These are phyloP conservation scores for Drosophila littoralis DNA, from an alignment of 1,140 invertebrate species.

Conservation along the genomic window DNA sequence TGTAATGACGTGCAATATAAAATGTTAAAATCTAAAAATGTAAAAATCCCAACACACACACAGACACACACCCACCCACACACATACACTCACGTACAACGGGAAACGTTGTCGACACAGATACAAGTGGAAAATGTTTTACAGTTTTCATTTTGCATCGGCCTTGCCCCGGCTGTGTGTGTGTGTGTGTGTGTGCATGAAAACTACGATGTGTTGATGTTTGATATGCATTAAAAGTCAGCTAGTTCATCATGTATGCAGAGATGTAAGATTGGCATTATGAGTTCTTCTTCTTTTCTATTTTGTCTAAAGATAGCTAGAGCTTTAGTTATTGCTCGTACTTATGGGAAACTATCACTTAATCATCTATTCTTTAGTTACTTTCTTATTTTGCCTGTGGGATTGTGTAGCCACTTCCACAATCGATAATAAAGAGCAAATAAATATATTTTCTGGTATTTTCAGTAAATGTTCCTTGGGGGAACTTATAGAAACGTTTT, in stretches of 20 bases:
- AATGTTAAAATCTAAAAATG: constrained; percentile 81
- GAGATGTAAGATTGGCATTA: constrained; percentile 24
- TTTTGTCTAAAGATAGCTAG: not conserved
- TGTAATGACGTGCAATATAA: constrained; percentile 85
- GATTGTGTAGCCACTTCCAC: too few species aligned
- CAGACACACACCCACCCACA: constrained; percentile 18
- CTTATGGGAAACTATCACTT: not conserved
- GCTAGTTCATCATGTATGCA: constrained; percentile 11
- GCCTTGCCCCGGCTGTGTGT: constrained; percentile 20
- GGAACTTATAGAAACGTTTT: too few species aligned
- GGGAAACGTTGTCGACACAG: constrained; percentile 47
- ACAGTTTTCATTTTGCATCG: constrained; percentile 38
- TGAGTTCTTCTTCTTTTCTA: not conserved
- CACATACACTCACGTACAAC: not conserved
- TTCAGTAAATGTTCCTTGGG: too few species aligned
- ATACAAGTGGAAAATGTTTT: constrained; percentile 53
- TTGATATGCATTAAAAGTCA: constrained; percentile 29
- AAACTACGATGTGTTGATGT: constrained; percentile 16
- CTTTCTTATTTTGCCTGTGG: too few species aligned
- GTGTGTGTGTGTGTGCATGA: constrained; percentile 2
- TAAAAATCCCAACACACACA: constrained; percentile 60
- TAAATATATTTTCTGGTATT: too few species aligned
- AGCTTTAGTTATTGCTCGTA: too few species aligned
- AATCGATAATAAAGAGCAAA: too few species aligned
- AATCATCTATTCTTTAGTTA: too few species aligned